phyloP scores from a whole-genome alignment of 1,140 invertebrate genomes.

The Phortica variegata region DNA sequence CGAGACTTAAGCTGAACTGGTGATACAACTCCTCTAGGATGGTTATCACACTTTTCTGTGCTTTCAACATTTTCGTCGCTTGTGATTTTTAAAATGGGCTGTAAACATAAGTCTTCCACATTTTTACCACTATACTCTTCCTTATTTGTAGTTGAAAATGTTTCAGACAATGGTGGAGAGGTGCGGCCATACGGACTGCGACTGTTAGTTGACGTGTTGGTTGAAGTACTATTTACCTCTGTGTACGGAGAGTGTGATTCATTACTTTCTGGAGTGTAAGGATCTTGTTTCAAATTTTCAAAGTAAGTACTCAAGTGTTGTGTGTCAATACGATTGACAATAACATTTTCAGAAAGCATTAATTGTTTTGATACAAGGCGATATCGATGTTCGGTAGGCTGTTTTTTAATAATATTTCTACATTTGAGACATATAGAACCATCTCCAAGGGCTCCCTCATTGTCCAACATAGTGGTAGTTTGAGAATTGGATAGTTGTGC shows the following conservation, averaged over 20 bases:
- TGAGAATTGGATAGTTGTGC: conserved; percentile 22
- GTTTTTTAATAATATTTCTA: conserved; percentile 31
- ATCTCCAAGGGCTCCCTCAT: conserved; percentile 10
- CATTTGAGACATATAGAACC: conserved; percentile 36
- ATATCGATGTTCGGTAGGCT: conserved; percentile 26
- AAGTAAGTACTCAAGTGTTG: conserved; percentile 55
- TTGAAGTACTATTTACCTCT: conserved; percentile 39
- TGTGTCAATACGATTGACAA: conserved; percentile 61
- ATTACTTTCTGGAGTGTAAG: conserved; percentile 75
- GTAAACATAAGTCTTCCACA: neutral
- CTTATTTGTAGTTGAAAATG: neutral
- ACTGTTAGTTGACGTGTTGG: conserved; percentile 27
- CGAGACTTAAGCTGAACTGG: conserved; percentile 60
- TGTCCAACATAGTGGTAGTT: conserved; percentile 9
- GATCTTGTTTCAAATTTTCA: conserved; percentile 61
- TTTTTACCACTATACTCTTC: neutral
- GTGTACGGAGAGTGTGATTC: conserved; percentile 72
- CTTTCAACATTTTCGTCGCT: too few relatives aligned
- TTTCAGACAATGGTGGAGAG: neutral
- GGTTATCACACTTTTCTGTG: conserved; percentile 16
- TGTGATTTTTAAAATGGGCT: neutral
- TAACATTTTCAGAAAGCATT: conserved; percentile 54
- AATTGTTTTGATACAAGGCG: conserved; percentile 40
- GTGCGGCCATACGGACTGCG: conserved; percentile 15
- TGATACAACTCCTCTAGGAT: conserved; percentile 51